A percentile compares a stretch with the other conserved stretches of the same genome.
Evolutionary conservation across 2,888 invertebrate species (phyloP).

Genomic region (Drosophila birchii): DNA sequence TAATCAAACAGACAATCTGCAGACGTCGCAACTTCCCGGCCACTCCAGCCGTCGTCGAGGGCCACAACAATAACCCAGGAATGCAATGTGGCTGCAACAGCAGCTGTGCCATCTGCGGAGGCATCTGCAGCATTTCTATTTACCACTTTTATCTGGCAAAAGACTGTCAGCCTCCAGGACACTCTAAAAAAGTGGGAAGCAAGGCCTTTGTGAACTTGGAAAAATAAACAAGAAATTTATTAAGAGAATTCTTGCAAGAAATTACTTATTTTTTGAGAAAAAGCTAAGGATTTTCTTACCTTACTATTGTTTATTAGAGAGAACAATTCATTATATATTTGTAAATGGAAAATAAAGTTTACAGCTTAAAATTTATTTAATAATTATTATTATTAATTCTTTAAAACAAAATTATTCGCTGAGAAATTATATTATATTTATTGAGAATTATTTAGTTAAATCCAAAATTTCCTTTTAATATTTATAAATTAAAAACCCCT

Average conservation of each 20-base stretch:
- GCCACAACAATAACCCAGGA: conserved; percentile 41
- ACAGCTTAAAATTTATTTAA: background rate
- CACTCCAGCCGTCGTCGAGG: conserved; percentile 39
- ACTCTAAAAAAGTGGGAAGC: background rate
- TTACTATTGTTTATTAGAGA: no score
- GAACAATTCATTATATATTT: background rate
- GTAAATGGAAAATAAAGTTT: background rate
- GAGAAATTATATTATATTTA: background rate
- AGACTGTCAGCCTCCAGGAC: conserved; percentile 41
- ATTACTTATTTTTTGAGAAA: background rate
- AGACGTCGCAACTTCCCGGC: conserved; percentile 29
- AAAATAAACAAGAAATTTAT: background rate
- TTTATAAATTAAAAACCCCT: background rate
- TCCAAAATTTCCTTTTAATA: background rate
- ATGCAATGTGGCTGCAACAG: conserved; percentile 25
- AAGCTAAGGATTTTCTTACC: background rate
- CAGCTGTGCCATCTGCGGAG: conserved; percentile 19
- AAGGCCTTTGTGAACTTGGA: background rate
- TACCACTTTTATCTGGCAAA: conserved; percentile 37
- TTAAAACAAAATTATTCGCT: background rate
- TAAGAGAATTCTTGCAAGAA: background rate
- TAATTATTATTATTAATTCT: background rate
- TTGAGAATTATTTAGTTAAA: no score
- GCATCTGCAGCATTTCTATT: conserved; percentile 39
- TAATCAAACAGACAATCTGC: conserved; percentile 44